Conservation (phyloP, 2,113 vertebrate species). For the Octodon degus region DNA sequence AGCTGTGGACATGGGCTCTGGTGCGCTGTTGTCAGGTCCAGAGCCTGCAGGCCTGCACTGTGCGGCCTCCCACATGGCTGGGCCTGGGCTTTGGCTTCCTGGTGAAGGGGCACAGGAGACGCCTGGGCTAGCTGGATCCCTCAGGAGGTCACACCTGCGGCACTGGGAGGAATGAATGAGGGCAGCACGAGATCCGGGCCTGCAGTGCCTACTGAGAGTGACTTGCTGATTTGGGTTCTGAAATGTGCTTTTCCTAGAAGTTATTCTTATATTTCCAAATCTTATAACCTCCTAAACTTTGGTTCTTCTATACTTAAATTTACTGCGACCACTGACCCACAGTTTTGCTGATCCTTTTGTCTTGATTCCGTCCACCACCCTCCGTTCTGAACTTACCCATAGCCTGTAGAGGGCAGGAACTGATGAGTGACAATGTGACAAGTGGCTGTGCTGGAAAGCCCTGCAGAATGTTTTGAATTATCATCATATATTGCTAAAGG, state of each 20-base stretch:
- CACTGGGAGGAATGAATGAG: background rate
- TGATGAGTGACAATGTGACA: background rate
- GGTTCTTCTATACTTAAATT: background rate
- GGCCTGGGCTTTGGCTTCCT: background rate
- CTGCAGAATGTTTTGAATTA: constrained; percentile 34
- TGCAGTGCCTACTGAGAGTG: background rate
- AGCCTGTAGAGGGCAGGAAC: background rate
- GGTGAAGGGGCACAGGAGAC: background rate
- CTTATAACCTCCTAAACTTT: background rate
- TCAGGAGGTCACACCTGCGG: background rate
- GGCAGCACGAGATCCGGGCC: too few relatives aligned
- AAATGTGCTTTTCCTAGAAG: background rate
- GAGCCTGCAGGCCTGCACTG: background rate
- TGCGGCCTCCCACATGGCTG: background rate
- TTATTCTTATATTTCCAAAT: background rate
- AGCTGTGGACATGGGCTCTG: background rate
- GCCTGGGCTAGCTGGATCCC: background rate
- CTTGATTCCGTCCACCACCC: too few relatives aligned
- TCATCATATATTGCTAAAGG: background rate
- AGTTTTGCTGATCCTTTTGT: background rate
- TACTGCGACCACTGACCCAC: background rate
- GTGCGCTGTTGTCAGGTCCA: background rate
- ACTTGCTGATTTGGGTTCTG: background rate
- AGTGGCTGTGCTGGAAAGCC: background rate
- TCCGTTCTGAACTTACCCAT: background rate